Conservation (phyloP, 2,888 invertebrate genomes). For the Alentia gelatinosa region DNA sequence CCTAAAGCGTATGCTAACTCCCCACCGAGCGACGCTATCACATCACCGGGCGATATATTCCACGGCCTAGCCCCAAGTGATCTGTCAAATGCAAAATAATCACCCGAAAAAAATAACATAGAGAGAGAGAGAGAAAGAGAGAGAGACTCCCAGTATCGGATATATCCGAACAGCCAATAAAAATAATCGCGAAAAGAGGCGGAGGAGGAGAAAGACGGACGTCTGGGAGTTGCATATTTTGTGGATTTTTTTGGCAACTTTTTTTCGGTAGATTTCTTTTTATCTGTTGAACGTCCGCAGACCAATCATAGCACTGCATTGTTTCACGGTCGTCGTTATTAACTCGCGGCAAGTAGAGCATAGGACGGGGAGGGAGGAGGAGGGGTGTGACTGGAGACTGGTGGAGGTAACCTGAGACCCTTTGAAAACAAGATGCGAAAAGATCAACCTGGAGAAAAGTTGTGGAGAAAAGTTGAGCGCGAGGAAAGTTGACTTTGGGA, state of each 20-base stretch:
- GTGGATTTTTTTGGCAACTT: not conserved
- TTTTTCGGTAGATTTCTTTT: not conserved
- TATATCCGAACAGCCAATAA: conserved; percentile 39
- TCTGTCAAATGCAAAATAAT: conserved; percentile 49
- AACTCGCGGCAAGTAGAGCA: not conserved
- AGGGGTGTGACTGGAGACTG: not conserved
- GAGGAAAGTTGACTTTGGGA: too few species aligned
- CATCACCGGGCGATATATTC: conserved; percentile 8
- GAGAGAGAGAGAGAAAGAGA: too few species aligned
- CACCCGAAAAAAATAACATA: conserved; percentile 3
- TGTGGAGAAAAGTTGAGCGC: too few species aligned
- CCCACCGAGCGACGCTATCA: not conserved
- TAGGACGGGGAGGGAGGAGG: not conserved
- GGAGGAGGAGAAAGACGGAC: not conserved
- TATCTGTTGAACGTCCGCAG: not conserved
- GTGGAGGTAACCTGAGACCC: not conserved
- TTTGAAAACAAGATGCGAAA: not conserved
- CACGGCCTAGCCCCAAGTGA: not conserved
- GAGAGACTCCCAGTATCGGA: conserved; percentile 13
- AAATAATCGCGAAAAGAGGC: not conserved
- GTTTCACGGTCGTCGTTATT: conserved; percentile 35
- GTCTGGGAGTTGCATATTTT: not conserved
- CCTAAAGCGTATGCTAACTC: not conserved
- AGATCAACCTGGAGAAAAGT: too few species aligned
- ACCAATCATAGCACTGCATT: conserved; percentile 21